Conservation (phyloP, 2,888 invertebrate genomes). For the Epirrita christyi region DNA sequence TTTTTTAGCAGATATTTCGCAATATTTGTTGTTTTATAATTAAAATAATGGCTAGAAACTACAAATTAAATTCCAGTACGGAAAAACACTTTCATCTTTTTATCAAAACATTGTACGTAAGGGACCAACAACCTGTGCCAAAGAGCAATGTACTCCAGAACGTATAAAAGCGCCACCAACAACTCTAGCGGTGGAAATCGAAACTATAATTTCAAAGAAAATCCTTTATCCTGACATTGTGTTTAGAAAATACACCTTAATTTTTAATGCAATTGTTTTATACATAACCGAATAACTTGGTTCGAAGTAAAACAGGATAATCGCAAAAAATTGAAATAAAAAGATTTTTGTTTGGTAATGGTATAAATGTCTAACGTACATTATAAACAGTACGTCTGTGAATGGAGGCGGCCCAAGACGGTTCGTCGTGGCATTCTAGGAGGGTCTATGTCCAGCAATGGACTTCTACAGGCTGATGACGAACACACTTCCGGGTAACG, state of each 20-base stretch:
- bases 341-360: constrained; percentile 16
- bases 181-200: constrained; percentile 34
- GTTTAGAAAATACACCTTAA: neutral
- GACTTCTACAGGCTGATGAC: no score
- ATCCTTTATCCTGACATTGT: constrained; percentile 8
- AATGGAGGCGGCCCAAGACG: no score
- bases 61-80: constrained; percentile 6
- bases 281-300: no score
- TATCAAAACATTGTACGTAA: constrained; percentile 29
- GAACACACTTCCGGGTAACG: constrained; percentile 47
- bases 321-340: constrained; percentile 3
- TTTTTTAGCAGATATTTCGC: neutral
- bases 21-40: neutral
- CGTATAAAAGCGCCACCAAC: constrained; percentile 47
- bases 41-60: neutral
- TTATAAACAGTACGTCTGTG: no score
- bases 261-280: neutral
- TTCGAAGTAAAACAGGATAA: neutral
- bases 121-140: constrained; percentile 59
- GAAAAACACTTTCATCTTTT: constrained; percentile 31
- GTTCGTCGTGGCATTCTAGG: no score
- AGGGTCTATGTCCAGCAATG: no score
- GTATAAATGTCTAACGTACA: no score
- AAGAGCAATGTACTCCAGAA: constrained; percentile 65
- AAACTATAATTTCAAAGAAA: constrained; percentile 29